These are phyloP conservation scores for Ascidia mentula DNA, from an alignment of 23 tunicate genomes.

Conservation along the genomic window DNA sequence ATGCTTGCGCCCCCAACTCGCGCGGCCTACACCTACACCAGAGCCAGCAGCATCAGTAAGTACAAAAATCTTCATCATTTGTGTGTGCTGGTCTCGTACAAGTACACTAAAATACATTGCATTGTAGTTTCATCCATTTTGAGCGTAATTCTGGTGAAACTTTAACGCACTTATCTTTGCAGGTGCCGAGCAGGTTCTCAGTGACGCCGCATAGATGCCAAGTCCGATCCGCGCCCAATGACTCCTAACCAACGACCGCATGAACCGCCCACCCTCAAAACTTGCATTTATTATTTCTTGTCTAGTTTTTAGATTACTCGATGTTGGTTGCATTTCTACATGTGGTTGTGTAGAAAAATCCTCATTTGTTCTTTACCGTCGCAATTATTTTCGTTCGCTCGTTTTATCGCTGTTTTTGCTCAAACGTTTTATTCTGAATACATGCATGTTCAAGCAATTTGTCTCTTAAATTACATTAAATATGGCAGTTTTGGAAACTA, in stretches of 20 bases:
- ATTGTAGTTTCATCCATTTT: too few relatives aligned
- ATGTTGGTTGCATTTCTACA: constrained; percentile 5
- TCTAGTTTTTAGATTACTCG: neutral
- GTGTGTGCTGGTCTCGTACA: too few relatives aligned
- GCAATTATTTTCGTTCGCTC: neutral
- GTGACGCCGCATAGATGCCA: neutral
- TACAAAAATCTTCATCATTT: too few relatives aligned
- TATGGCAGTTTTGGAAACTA: too few relatives aligned
- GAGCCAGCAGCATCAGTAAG: constrained; percentile 1
- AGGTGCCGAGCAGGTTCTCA: neutral
- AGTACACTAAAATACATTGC: too few relatives aligned
- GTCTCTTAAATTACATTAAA: too few relatives aligned
- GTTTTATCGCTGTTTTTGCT: neutral
- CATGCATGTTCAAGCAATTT: neutral
- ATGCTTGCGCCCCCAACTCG: neutral
- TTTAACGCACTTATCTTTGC: too few relatives aligned
- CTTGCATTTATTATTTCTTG: neutral
- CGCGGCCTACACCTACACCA: constrained; percentile 3
- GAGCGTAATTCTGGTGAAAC: too few relatives aligned
- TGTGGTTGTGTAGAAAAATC: neutral
- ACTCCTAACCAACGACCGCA: neutral
- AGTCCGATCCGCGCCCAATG: neutral
- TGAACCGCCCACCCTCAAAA: neutral
- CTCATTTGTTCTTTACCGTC: neutral
- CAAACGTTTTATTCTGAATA: neutral